Evolutionary conservation across 2,888 invertebrate genomes (phyloP).

Genomic region (Caenorhabditis panamensis): DNA sequence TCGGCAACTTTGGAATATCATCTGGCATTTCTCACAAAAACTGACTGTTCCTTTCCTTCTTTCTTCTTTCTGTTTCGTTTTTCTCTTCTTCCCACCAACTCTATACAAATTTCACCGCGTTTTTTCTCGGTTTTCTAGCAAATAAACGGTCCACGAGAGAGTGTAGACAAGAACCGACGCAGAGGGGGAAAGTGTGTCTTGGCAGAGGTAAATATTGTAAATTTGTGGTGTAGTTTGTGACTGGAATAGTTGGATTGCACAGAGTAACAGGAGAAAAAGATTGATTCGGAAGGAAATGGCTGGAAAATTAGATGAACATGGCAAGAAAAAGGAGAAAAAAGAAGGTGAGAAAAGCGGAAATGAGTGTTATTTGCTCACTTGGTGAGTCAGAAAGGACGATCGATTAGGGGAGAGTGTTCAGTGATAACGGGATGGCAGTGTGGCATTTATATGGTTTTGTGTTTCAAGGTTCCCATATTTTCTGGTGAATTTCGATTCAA

Average conservation of each 20-base stretch:
- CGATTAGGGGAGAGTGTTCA: not conserved
- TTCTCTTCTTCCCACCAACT: not conserved
- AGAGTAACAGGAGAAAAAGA: not conserved
- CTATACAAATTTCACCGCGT: not conserved
- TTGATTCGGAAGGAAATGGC: slow-evolving; percentile 4
- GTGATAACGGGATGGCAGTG: not conserved
- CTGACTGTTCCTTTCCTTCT: not conserved
- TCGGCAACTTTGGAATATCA: slow-evolving; percentile 66
- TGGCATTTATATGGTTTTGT: too few relatives aligned
- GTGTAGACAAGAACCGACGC: slow-evolving; percentile 9
- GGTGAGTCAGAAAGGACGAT: not conserved
- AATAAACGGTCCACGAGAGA: not conserved
- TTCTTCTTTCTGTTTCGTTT: not conserved
- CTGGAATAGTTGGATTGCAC: not conserved
- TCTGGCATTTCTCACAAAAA: slow-evolving; percentile 70
- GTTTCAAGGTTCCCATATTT: too few relatives aligned
- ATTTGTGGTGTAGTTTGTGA: slow-evolving; percentile 30
- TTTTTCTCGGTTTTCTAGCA: not conserved
- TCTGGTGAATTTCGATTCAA: too few relatives aligned
- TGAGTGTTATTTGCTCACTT: slow-evolving; percentile 1
- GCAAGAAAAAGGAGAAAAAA: not conserved
- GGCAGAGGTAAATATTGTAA: slow-evolving; percentile 30
- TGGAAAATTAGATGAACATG: too few relatives aligned
- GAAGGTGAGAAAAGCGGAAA: not conserved
- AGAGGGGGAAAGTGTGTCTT: slow-evolving; percentile 17